Conservation (phyloP, 2,113 vertebrate genomes). For the Microcebus ravelobensis region DNA sequence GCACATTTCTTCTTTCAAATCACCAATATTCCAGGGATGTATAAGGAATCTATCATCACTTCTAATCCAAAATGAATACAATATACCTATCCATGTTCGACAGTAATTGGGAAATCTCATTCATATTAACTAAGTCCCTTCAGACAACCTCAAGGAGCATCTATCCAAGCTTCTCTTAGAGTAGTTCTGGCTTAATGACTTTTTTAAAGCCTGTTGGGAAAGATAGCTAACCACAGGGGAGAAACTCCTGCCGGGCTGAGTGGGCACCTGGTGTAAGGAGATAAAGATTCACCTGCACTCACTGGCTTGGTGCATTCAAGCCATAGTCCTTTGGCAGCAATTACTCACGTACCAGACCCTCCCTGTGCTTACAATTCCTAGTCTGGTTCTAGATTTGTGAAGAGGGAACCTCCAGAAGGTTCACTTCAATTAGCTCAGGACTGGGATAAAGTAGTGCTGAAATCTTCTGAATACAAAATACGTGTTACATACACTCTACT, state of each 20-base stretch:
- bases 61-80: conserved; percentile 14
- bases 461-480: neutral
- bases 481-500: neutral
- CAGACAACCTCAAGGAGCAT: neutral
- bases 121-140: neutral
- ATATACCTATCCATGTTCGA: neutral
- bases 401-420: neutral
- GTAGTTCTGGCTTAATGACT: neutral
- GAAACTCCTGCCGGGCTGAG: neutral
- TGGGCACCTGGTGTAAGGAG: neutral
- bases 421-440: neutral
- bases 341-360: neutral
- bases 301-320: neutral
- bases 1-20: no score
- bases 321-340: neutral
- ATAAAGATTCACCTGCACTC: neutral
- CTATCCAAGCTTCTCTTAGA: neutral
- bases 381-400: neutral
- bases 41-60: neutral
- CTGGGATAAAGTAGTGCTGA: neutral
- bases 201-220: neutral
- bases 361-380: neutral
- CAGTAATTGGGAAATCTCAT: neutral
- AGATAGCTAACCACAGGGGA: neutral
- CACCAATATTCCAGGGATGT: neutral